Evolutionary conservation across 2,797 vertebrate species (phyloP).

Genomic region (Lithobates pipiens): DNA sequence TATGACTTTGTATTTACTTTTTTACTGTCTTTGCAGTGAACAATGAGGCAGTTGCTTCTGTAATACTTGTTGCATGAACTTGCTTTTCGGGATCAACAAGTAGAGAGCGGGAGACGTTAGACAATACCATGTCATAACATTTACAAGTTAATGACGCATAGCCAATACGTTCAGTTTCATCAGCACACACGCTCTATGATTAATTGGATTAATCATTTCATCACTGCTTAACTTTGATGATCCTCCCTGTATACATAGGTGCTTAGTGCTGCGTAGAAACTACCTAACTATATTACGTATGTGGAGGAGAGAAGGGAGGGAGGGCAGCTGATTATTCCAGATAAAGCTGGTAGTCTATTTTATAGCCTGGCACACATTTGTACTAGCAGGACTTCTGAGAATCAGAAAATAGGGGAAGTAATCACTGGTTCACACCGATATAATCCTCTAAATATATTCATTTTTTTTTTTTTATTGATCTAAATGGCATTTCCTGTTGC

Average conservation of each 20-base stretch:
- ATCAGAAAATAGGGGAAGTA: not conserved
- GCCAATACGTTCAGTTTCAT: conserved; percentile 58
- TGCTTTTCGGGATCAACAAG: conserved; percentile 65
- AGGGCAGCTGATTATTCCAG: conserved; percentile 64
- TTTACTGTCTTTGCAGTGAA: not conserved
- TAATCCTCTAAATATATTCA: not conserved
- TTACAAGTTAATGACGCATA: conserved; percentile 59
- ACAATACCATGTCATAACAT: conserved; percentile 48
- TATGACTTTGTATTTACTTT: not conserved
- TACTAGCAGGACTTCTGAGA: not conserved
- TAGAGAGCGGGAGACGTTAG: conserved; percentile 31
- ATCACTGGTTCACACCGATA: not conserved
- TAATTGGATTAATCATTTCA: conserved; percentile 65
- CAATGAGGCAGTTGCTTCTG: conserved; percentile 23
- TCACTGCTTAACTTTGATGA: conserved; percentile 62
- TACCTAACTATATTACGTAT: conserved; percentile 60
- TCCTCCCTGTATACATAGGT: conserved; percentile 70
- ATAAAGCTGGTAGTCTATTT: conserved; percentile 62
- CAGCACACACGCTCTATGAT: conserved; percentile 45
- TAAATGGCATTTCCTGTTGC: too few species aligned
- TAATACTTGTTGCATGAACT: conserved; percentile 57
- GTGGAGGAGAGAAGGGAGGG: conserved; percentile 55
- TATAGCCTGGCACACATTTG: conserved; percentile 30
- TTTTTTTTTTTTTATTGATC: not conserved
- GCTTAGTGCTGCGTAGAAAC: conserved; percentile 66